These are phyloP conservation scores for Pristionchus japonicus DNA, from an alignment of 2,888 invertebrate genomes.

Conservation along the genomic window DNA sequence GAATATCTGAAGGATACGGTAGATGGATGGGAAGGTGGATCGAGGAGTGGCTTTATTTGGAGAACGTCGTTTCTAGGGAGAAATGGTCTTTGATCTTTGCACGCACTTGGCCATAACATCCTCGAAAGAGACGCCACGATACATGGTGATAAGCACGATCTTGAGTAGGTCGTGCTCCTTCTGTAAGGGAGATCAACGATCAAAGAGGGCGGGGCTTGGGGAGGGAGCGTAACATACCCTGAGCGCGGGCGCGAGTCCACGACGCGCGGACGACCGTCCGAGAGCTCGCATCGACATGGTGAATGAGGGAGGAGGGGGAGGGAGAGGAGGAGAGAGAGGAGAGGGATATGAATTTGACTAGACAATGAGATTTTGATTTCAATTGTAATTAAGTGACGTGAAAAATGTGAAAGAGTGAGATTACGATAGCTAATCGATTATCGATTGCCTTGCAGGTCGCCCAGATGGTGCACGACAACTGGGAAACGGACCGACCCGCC, in stretches of 20 bases:
- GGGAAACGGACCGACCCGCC: slow-evolving; percentile 46
- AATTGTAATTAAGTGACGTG: too few relatives aligned
- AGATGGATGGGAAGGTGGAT: not conserved
- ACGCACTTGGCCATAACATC: slow-evolving; percentile 6
- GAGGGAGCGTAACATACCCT: not conserved
- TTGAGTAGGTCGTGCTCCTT: slow-evolving; percentile 2
- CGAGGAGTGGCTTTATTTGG: too few relatives aligned
- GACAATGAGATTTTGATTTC: too few relatives aligned
- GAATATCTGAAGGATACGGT: not conserved
- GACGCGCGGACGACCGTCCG: slow-evolving; percentile 28
- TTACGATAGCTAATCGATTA: not conserved
- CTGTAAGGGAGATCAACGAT: slow-evolving; percentile 14
- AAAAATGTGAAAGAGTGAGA: not conserved
- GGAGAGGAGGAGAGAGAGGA: not conserved
- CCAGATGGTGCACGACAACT: slow-evolving; percentile 38
- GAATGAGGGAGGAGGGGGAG: not conserved
- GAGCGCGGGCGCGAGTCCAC: slow-evolving; percentile 26
- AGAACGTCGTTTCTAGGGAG: too few relatives aligned
- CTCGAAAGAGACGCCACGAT: slow-evolving; percentile 8
- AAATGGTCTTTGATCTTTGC: not conserved
- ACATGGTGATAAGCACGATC: not conserved
- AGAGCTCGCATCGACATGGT: not conserved
- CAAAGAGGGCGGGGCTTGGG: not conserved
- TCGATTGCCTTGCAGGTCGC: slow-evolving; percentile 34
- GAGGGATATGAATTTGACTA: not conserved